Evolutionary conservation across 2,797 vertebrate species (phyloP).

Genomic region (Halcyon leucocephala): DNA sequence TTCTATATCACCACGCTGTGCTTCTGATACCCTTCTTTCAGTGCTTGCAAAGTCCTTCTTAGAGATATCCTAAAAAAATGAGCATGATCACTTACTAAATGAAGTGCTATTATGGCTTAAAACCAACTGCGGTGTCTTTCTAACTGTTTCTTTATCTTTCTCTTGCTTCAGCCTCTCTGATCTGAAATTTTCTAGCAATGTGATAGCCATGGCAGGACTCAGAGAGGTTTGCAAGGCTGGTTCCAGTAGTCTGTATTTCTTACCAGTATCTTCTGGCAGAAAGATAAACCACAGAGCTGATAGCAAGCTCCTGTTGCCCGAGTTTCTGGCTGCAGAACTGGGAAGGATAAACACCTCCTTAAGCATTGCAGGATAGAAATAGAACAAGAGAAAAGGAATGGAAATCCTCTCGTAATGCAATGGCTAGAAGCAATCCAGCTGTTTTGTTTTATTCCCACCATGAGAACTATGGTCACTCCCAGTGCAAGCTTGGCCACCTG

Average conservation of each 20-base stretch:
- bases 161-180: background rate
- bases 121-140: background rate
- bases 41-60: background rate
- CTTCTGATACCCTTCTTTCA: background rate
- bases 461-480: background rate
- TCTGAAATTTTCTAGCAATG: background rate
- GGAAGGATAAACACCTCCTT: constrained; percentile 53
- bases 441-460: constrained; percentile 59
- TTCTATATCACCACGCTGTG: background rate
- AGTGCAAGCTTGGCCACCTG: constrained; percentile 56
- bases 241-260: constrained; percentile 3
- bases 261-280: constrained; percentile 27
- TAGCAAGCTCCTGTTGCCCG: background rate
- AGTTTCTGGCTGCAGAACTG: constrained; percentile 29
- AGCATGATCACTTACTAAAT: background rate
- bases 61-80: background rate
- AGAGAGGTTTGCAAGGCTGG: background rate
- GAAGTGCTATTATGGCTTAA: background rate
- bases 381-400: constrained; percentile 54
- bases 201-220: background rate
- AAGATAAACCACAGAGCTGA: background rate
- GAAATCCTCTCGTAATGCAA: constrained; percentile 38
- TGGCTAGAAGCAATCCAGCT: constrained; percentile 52
- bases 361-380: constrained; percentile 12
- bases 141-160: background rate